Base-by-base conservation (phyloP, 2,797 vertebrate species). In the Melanotaenia pygmaea region DNA sequence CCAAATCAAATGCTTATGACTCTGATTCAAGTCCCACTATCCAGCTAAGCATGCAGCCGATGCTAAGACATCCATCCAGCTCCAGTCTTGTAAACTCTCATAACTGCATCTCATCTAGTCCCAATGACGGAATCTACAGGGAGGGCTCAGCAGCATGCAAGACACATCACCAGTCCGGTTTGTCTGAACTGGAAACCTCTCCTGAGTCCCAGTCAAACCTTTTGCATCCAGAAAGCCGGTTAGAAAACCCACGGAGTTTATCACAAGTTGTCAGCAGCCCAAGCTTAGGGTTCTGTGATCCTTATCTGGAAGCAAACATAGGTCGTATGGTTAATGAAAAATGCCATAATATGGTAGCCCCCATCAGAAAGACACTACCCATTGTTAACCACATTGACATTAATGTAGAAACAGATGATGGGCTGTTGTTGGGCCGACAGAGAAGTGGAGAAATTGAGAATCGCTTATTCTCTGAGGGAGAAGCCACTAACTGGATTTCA, bases 401-500 rank as follows among this genome's bases (percentile, higher is more conserved):
- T 45, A 92, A 96, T 22, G 59, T 95, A 68, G 95, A 87, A 0
- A 86, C 91, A 5, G 94, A 93, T 12, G 91, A 91, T 11, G 90
- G 88, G 30, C 91, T 98, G 76, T 81, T 93, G 77, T 79, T 92
- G 63, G 89, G 90, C 78, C 85, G 67, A 54, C 67, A 57, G 59
- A 73, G 80, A 71, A 80, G 82, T 22, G 83, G 80, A 35, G 87
- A 89, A 45, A 70, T 72, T 0, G 85, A 91, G 32, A 87, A 74
- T 35, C 88, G 85, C 58, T 59, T 68, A 6, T 94, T 94, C 85
- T 88, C 87, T 1, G 93, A 93, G 34, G 89, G 77, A 72, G 92
- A 93, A 77, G 69, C 81, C 58, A 93, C 91, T 11, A 96, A 95
- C 72, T 98, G 97, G 97, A 93, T 93, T 62, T 97, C 96, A 80